Base-by-base conservation (phyloP, 2,113 vertebrate genomes). In the Hippolais icterina region DNA sequence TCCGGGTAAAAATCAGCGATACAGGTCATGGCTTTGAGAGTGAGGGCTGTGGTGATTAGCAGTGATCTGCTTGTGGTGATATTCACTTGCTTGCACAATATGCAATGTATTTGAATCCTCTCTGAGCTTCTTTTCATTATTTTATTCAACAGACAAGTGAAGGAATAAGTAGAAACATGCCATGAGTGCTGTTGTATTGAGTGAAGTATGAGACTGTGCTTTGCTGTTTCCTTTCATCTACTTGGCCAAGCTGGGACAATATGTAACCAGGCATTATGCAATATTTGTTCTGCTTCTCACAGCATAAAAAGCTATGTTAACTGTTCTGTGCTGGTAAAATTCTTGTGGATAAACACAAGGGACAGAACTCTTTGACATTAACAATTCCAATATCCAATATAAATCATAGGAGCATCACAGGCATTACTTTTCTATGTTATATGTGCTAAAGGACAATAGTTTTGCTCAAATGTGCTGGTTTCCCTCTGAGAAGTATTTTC, bases 401-500 rank as follows among this genome's bases (percentile, higher is more conserved):
- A 93, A 89, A 63, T 89, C 15, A 5, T 49, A 57, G 47, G 50
- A 35, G 1, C 2, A 2, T 94, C 65, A 54, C 46, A 61, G 61
- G 29, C 66, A 19, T 57, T 70, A 69, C 81, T 92, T 92, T 87
- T 71, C 25, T 59, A 53, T 64, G n/a, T 74, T 80, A 33, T 22
- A 41, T 87, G 35, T 72, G 56, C 46, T 76, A 59, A 89, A 87
- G 61, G 49, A 93, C 77, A 87, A 53, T 87, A 83, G 25, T 83
- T 91, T 83, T 70, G 37, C 75, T 91, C 31, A 90, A 79, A 80
- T 83, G 42, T 31, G 46, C 46, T 60, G 11, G 23, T 91, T 91
- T 93, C 70, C 69, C 50, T 72, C 78, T 93, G 77, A 79, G 81
- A 79, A 87, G n/a, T 79, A 53, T 95, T 89, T 94, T 91, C 53